Evolutionary conservation across 2,113 vertebrate species (phyloP), one percentile per base, ranked within the genome.

Genomic region (Ovis canadensis): DNA sequence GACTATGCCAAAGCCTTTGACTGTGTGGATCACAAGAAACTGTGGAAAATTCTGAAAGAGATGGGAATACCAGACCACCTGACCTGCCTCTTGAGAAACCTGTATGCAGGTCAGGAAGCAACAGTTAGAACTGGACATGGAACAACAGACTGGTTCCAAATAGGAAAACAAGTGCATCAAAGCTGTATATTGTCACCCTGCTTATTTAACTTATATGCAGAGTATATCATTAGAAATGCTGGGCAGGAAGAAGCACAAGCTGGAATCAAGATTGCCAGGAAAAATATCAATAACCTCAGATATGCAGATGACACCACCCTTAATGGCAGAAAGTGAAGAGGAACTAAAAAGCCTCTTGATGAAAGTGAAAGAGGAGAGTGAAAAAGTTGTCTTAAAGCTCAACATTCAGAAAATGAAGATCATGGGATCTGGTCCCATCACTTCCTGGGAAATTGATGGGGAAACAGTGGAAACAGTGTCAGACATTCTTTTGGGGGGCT

Each of bases 81-180:
- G 17, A 67, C 33, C 8, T 67, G 64, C 9, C 33, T 67, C 16
- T 36, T 67, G 17, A 67, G 33, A 67, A 67, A 36, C 16, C 64
- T 67, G 7, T 5, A 36, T n/a, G 64, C 33, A 36, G 2, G 64
- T 36, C 33, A 67, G 33, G 33, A 67, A 36, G 64, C 33, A 67
- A 67, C 17, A 67, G 17, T 67, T 67, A 67, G 64, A 67, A 67
- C 33, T 67, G 17, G 17, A 67, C 64, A 67, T 5, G 33, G 14
- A 67, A 67, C 8, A n/a, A n/a, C 33, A 67, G 64, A n/a, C 64
- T 67, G 16, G 33, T 67, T 67, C 64, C 33, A 36, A 36, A 36
- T 67, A 67, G 64, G 33, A 9, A 67, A 67, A 67, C 0, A 2
- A 67, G 16, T 67, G 1, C 0, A 0, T n/a, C 16, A 67, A 67